These are phyloP conservation scores for Halcyon badia DNA, from an alignment of 2,797 vertebrate species.

Conservation along the genomic window DNA sequence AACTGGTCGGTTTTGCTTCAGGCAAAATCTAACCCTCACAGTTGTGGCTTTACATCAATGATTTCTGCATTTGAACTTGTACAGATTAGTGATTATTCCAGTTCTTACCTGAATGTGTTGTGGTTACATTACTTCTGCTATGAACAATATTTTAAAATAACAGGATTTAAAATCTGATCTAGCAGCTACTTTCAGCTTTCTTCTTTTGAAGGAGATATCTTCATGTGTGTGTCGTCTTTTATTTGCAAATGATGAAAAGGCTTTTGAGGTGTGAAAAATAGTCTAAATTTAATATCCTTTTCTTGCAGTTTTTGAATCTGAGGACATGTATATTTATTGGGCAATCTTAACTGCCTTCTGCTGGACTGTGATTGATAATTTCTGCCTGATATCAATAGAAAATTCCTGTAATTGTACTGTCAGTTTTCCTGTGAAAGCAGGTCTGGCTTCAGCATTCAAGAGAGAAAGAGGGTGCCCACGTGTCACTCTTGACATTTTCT, in stretches of 20 bases:
- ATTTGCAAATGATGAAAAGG: neutral
- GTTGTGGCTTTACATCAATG: neutral
- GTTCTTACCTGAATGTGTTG: neutral
- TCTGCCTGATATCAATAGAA: neutral
- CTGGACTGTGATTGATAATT: neutral
- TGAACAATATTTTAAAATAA: constrained; percentile 9
- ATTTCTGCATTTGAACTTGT: constrained; percentile 5
- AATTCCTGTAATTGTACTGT: neutral
- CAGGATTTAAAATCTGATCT: neutral
- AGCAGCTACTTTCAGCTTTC: neutral
- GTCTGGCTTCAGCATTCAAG: neutral
- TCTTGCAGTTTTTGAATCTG: neutral
- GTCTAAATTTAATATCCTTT: neutral
- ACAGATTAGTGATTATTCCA: neutral
- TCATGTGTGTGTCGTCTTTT: neutral
- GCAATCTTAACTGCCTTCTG: neutral
- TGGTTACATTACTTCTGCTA: neutral
- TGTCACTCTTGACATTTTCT: constrained; percentile 28
- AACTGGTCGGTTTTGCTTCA: neutral
- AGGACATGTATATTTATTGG: neutral
- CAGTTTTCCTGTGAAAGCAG: neutral
- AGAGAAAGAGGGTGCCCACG: neutral
- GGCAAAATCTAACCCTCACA: neutral
- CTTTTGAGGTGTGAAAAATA: neutral
- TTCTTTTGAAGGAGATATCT: neutral